Base-by-base conservation (phyloP, 2,113 vertebrate genomes). In the Tretioscincus oriximinensis region DNA sequence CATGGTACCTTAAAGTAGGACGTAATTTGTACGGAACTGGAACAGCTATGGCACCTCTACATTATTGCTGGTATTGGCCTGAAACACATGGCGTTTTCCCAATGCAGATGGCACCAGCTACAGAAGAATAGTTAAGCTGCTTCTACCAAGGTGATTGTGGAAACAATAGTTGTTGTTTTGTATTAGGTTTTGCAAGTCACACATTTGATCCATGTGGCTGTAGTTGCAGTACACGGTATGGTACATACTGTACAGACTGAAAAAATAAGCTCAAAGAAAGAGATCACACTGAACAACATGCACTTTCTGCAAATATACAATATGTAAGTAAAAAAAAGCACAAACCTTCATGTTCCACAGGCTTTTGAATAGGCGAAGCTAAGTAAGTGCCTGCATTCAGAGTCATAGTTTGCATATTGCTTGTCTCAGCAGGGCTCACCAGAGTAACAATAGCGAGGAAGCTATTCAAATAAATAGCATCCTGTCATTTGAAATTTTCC, bases 401-500 rank as follows among this genome's bases (percentile, higher is more conserved):
- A 79, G 78, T n/a, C 71, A 74, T 49, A 69, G 65, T 66, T 60
- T 61, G 61, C 70, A 58, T 78, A 31, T 73, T 84, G 51, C 22
- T 26, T 74, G 71, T 74, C 65, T 41, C 80, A 82, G 76, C 65
- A 74, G 71, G 64, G 28, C 63, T 60, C 69, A 79, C 61, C 64
- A 61, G 51, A 28, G 41, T 76, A 76, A 82, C 80, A 82, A 82
- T 75, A 60, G 65, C 16, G 20, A 11, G 69, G 63, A n/a, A 31
- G 74, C 64, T 74, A 79, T 84, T 79, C 70, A 74, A 49, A 84
- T 68, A 54, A 63, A 84, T 69, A 68, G 51, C 71, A 35, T 84
- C 64, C 76, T 78, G 26, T 74, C 47, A 74, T 74, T 78, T 79
- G 82, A 76, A 84, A 79, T 74, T 84, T 49, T 12, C 41, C 64